phyloP scores from a whole-genome alignment of 1,140 invertebrate genomes.

The Drepana arcuata region DNA sequence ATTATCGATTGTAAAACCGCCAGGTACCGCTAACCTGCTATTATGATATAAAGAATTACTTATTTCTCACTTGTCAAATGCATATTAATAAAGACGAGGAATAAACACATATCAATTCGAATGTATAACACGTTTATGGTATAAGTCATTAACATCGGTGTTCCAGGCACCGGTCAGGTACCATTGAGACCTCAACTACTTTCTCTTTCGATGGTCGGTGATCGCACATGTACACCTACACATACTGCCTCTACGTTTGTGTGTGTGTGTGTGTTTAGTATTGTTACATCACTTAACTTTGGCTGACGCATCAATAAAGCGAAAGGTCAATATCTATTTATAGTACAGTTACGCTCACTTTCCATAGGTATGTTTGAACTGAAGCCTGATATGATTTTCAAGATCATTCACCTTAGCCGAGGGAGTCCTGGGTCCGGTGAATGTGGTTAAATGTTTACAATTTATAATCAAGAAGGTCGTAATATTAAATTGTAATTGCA shows the following conservation, averaged over 20 bases:
- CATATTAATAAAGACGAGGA: too few species aligned
- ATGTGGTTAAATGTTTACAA: too few species aligned
- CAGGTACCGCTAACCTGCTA: too few species aligned
- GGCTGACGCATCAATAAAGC: constrained; percentile 57
- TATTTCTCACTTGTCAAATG: too few species aligned
- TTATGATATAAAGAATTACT: too few species aligned
- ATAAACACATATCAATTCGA: too few species aligned
- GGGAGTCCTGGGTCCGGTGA: constrained; percentile 1
- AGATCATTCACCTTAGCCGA: constrained; percentile 35
- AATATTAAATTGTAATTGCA: too few species aligned
- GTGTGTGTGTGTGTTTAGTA: too few species aligned
- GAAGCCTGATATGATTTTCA: constrained; percentile 28
- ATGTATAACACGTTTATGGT: too few species aligned
- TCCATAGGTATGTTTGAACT: constrained; percentile 46
- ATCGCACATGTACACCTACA: constrained; percentile 31
- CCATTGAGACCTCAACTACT: constrained; percentile 46
- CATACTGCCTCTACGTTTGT: constrained; percentile 18
- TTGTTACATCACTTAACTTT: constrained; percentile 58
- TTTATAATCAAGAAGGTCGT: too few species aligned
- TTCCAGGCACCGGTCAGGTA: constrained; percentile 24
- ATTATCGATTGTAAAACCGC: too few species aligned
- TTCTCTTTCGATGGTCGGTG: constrained; percentile 56
- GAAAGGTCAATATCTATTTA: constrained; percentile 65
- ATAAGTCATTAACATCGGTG: too few species aligned
- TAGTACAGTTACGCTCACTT: constrained; percentile 50